These are phyloP conservation scores for Meloe dianella DNA, from an alignment of 2,888 invertebrate genomes.

Conservation along the genomic window DNA sequence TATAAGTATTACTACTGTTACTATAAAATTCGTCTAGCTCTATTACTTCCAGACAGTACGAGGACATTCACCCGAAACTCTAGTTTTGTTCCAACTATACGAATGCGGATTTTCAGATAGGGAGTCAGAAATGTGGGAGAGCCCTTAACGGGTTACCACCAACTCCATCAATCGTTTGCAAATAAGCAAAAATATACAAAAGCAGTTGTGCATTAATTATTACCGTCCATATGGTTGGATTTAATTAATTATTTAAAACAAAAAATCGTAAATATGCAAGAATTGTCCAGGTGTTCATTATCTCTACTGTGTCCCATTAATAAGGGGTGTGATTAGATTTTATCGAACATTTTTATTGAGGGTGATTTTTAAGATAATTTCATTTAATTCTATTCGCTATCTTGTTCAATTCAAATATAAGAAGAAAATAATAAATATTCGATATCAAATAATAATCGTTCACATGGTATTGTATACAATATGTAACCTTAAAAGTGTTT, in stretches of 20 bases:
- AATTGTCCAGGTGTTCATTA: slow-evolving; percentile 26
- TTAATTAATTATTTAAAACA: background rate
- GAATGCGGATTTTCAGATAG: background rate
- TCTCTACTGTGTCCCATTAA: slow-evolving; percentile 20
- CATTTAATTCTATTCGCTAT: background rate
- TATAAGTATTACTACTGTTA: slow-evolving; percentile 4
- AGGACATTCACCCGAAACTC: slow-evolving; percentile 42
- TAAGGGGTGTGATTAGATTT: slow-evolving; percentile 26
- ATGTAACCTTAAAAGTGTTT: background rate
- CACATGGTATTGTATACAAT: slow-evolving; percentile 5
- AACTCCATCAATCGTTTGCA: background rate
- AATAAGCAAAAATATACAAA: background rate
- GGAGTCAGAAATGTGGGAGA: background rate
- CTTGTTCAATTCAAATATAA: background rate
- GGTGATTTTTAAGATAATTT: background rate
- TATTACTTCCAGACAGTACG: slow-evolving; percentile 32
- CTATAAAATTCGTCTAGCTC: slow-evolving; percentile 33
- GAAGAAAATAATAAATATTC: background rate
- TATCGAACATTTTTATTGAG: slow-evolving; percentile 16
- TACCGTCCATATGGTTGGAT: slow-evolving; percentile 19
- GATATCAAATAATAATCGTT: background rate
- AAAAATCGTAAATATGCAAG: slow-evolving; percentile 14
- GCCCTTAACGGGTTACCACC: background rate
- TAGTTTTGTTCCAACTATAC: slow-evolving; percentile 16
- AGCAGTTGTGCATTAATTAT: slow-evolving; percentile 7